Evolutionary conservation across 2,797 vertebrate species (phyloP), one percentile per base, ranked within the genome.

Genomic region (Onychomys leucogaster): DNA sequence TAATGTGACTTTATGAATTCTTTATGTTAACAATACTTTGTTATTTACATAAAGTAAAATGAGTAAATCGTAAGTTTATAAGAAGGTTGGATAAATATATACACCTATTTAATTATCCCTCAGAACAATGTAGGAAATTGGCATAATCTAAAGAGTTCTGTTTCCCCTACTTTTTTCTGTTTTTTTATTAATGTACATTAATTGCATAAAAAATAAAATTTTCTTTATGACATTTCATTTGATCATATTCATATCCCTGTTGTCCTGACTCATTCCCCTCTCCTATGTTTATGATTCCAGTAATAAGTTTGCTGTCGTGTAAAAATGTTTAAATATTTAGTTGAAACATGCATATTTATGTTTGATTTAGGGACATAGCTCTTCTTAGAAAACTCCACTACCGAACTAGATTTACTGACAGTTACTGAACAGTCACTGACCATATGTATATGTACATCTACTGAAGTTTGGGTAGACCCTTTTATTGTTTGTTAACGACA

Each of bases 31-130:
- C 0, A 80, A 12, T 69, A 83, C 37, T 90, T 94, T 94, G 69
- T 90, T 92, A 43, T 75, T 87, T 83, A 59, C 34, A 55, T 88
- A 84, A 84, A 88, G 43, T 71, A 76, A 92, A 92, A 84, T 41
- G 5, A 96, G 69, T 14, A 91, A 93, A 92, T 89, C 41, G 73
- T 87, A 89, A 82, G 23, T 69, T 7, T 63, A 23, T 49, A 94
- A 29, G n/a, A 67, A 95, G 37, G 29, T 87, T 55, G 57, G 57
- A 77, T 73, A 93, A 89, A 61, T 77, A 46, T 65, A 41, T 41
- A 43, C 6, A 4, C 34, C 9, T n/a, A 1, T 77, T 2, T 71
- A 82, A 71, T 16, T 41, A 80, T 86, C 27, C 55, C 32, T 96
- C 21, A 82, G 46, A 65, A 55, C 43, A 93, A 34, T 85, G 14